Base-by-base conservation (phyloP, 2,113 vertebrate species). In the Rhynchopsitta pachyrhyncha region DNA sequence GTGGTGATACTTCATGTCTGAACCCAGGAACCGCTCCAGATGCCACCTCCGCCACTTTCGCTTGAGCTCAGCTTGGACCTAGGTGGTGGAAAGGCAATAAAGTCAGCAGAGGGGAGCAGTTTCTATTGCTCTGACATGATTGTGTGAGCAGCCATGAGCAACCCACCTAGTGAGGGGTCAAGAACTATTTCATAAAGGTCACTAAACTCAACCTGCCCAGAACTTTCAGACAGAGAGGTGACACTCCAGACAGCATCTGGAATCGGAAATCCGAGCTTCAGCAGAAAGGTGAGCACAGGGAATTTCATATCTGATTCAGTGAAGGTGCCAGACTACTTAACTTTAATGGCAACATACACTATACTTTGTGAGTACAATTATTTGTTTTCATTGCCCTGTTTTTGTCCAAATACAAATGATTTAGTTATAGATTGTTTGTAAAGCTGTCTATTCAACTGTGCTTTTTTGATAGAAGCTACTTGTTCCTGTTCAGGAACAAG, bases 1-100 rank as follows among this genome's bases (percentile, higher is more conserved):
- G 82, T 99, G 98, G 80, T 99, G 99, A 91, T 99, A 99, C 94
- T 99, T 99, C 64, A 98, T 96, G 88, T 98, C 98, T 0, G 98
- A 97, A 35, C 98, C 98, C 92, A 99, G 97, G 89, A 99, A 98
- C 93, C 98, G 96, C 95, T 99, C 98, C 92, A 99, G 94, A 70
- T 99, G 98, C 99, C 99, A 99, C 97, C 99, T 98, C 60, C 99
- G 96, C 99, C 99, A 99, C 94, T 99, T 99, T 59, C 99, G 97
- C 96, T 99, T 99, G 78, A 99, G 98, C 95, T 99, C 99, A 1
- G 98, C 98, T 95, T 99, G 99, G 60, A 99, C 99, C 99, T 99
- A 95, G 62, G 37, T 3, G 5, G 2, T 29, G 33, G 53, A 41
- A 29, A 91, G 64, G 86, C 9, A 79, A 25, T 11, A 1, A 67